Conservation (phyloP, 2,113 vertebrate genomes). For the Cyprinus carpio region DNA sequence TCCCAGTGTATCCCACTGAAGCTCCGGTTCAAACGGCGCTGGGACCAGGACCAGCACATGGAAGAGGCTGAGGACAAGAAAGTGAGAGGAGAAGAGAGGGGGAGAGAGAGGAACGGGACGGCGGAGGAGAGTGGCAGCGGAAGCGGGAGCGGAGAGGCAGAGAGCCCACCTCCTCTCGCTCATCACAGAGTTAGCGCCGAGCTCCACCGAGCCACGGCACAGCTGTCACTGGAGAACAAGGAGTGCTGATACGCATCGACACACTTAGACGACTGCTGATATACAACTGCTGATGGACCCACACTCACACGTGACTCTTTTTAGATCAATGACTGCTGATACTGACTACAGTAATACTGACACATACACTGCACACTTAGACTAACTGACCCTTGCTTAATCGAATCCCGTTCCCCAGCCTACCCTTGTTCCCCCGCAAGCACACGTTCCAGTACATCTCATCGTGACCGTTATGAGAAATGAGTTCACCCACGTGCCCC, state of each 20-base stretch:
- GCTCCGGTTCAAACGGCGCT: slow-evolving; percentile 88
- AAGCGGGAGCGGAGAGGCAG: slow-evolving; percentile 63
- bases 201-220: slow-evolving; percentile 87
- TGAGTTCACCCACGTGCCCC: slow-evolving; percentile 28
- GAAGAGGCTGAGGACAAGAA: slow-evolving; percentile 84
- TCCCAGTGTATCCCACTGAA: slow-evolving; percentile 86
- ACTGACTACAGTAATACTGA: slow-evolving; percentile 46
- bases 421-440: neutral
- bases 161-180: slow-evolving; percentile 63
- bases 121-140: slow-evolving; percentile 67
- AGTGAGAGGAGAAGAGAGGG: slow-evolving; percentile 69
- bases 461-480: slow-evolving; percentile 1
- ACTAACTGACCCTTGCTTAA: slow-evolving; percentile 5
- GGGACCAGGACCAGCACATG: slow-evolving; percentile 90
- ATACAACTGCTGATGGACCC: slow-evolving; percentile 27
- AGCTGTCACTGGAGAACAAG: slow-evolving; percentile 89
- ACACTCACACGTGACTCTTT: slow-evolving; percentile 43
- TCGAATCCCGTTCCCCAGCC: neutral
- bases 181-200: slow-evolving; percentile 79
- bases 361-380: slow-evolving; percentile 25
- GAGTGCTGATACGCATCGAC: slow-evolving; percentile 79
- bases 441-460: neutral
- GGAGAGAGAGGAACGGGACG: slow-evolving; percentile 55
- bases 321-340: slow-evolving; percentile 24
- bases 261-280: slow-evolving; percentile 11